Conservation (phyloP, 2,113 vertebrate genomes). For the Eolophus roseicapilla region DNA sequence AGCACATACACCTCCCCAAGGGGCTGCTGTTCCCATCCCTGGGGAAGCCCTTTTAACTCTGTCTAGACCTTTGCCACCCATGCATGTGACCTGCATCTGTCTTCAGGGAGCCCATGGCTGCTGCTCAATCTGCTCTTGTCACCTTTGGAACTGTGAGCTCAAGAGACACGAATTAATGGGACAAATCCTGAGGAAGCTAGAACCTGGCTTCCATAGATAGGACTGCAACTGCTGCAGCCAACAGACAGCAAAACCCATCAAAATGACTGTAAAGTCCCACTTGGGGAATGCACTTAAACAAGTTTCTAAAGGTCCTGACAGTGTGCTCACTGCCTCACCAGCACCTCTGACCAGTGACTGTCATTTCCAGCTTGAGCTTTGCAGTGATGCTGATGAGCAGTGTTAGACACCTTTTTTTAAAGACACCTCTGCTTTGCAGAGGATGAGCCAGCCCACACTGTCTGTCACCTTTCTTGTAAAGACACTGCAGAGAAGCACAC, state of each 20-base stretch:
- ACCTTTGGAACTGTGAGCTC: rapidly evolving
- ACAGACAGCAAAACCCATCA: neutral
- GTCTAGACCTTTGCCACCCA: rapidly evolving
- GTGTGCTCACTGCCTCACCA: neutral
- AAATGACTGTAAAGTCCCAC: neutral
- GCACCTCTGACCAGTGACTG: neutral
- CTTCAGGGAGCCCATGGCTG: neutral
- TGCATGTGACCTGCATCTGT: neutral
- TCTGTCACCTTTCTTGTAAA: neutral
- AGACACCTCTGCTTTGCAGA: too few relatives aligned
- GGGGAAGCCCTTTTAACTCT: neutral
- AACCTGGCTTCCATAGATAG: neutral
- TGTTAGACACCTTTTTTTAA: rapidly evolving
- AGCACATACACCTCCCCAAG: neutral
- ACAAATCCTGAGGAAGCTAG: neutral
- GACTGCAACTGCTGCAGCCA: neutral
- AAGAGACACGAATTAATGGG: neutral
- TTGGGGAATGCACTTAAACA: rapidly evolving
- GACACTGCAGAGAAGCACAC: neutral
- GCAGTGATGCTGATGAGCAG: too few relatives aligned
- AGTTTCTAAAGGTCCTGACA: neutral
- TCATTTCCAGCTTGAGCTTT: neutral
- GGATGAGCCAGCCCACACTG: rapidly evolving
- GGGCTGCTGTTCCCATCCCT: neutral
- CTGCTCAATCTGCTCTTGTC: neutral